Conservation (phyloP, 2,797 vertebrate genomes). For the Thamnophis elegans region DNA sequence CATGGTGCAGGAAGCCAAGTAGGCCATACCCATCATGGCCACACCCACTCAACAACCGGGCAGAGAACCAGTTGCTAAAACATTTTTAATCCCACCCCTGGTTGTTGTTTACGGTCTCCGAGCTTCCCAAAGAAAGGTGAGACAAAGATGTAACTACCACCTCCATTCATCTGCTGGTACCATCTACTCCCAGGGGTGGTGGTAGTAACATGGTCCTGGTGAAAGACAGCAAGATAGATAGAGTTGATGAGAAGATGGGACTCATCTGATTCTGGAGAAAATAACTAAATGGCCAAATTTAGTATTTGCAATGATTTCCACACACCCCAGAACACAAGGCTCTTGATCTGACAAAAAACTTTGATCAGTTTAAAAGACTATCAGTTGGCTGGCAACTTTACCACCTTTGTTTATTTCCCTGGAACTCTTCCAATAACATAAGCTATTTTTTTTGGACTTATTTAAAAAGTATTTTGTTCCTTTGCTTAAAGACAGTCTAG, state of each 20-base stretch:
- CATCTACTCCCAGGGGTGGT: neutral
- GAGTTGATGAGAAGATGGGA: neutral
- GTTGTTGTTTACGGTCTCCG: neutral
- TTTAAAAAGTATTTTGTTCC: neutral
- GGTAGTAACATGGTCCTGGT: neutral
- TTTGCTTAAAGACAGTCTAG: neutral
- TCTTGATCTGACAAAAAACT: no score
- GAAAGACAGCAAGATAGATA: neutral
- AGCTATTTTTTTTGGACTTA: neutral
- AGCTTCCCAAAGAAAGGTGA: neutral
- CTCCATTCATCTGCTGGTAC: neutral
- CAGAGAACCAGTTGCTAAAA: no score
- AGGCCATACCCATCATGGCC: no score
- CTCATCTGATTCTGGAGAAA: neutral
- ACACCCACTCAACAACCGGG: no score
- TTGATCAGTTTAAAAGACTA: neutral
- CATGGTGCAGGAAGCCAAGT: no score
- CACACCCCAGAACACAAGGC: neutral
- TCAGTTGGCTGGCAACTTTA: neutral
- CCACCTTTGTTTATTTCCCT: neutral
- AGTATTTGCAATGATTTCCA: neutral
- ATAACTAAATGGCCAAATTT: neutral
- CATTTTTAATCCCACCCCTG: no score
- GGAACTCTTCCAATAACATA: neutral
- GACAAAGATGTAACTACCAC: neutral